Evolutionary conservation across 2,888 invertebrate genomes (phyloP), one percentile per base, ranked within the genome.

Genomic region (Philaethria dido): DNA sequence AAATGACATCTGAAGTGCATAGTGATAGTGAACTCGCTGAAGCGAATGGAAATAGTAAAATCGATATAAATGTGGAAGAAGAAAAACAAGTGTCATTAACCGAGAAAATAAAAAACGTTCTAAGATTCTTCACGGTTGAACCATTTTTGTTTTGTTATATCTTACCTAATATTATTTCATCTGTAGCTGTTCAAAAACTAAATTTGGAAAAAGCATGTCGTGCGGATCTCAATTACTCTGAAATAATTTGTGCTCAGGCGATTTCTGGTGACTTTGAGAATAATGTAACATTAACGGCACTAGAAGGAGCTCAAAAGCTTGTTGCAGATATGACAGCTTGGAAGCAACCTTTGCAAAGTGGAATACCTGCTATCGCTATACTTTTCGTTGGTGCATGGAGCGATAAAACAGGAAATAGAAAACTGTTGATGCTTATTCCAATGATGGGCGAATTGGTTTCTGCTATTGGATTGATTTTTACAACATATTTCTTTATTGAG

Each of bases 61-160:
- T 54, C 20, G 36, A n/a, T 47, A 61, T 60, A 29, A 57, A 69
- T 60, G 68, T 57, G 16, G 67, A 65, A 54, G 55, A 48, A 62
- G 64, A 39, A 44, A 20, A 52, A 9, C 14, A 47, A 47, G 8
- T 73, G 59, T 72, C 80, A 2, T 71, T 74, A 48, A 47, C 62
- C 3, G 69, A 74, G 55, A 71, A 73, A 57, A 69, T 86, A 1
- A 74, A 73, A 68, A 79, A 72, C 18, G 66, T 80, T 44, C 72
- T 87, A 8, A 77, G 72, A 3, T 87, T 85, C 71, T 84, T 95
- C 18, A 95, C 95, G 0, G 95, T 95, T 1, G 95, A 95, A 80
- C 95, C 95, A 0, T 94, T 94, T 76, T 79, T 95, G 55, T 83
- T 95, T 8, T 94, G 94, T 72, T 95, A 94, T 75, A 88, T 95